Percentiles rank a stretch among this genome's conserved stretches.
Evolutionary conservation across 2,888 invertebrate species (phyloP).

Genomic region (Acronicta psi): DNA sequence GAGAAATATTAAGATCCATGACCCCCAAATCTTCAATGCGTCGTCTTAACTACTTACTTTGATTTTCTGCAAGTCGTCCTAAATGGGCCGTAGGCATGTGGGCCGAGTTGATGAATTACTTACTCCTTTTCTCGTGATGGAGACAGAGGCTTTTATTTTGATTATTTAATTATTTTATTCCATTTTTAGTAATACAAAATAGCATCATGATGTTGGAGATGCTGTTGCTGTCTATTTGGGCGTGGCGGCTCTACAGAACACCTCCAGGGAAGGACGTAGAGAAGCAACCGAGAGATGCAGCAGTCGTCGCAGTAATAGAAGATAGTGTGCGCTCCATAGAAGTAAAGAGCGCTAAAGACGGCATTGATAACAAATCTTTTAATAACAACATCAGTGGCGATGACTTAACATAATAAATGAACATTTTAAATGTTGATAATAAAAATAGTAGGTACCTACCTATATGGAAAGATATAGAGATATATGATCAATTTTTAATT

Average conservation of each 20-base stretch:
- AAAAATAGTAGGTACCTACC: not conserved
- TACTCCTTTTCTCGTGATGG: too few species aligned
- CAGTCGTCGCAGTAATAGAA: conserved; percentile 77
- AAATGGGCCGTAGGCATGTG: too few species aligned
- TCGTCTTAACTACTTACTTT: too few species aligned
- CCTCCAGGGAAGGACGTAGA: conserved; percentile 71
- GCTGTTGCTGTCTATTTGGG: conserved; percentile 90
- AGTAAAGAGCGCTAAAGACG: conserved; percentile 59
- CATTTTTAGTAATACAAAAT: conserved; percentile 91
- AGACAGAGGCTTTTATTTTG: too few species aligned
- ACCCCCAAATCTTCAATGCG: too few species aligned
- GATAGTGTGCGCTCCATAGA: conserved; percentile 66
- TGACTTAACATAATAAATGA: conserved; percentile 23
- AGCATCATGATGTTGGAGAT: conserved; percentile 91
- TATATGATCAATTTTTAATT: not conserved
- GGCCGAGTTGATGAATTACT: too few species aligned
- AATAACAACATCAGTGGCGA: conserved; percentile 51
- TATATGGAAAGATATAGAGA: not conserved
- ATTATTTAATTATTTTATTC: conserved; percentile 34
- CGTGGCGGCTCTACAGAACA: conserved; percentile 90
- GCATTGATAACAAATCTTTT: conserved; percentile 67
- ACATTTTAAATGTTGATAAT: conserved; percentile 13
- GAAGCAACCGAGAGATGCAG: conserved; percentile 65
- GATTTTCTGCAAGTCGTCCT: too few species aligned
- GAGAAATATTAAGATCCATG: too few species aligned